phyloP scores from a whole-genome alignment of 92 coral and sea anemone species.

The Paragorgia papillata region DNA sequence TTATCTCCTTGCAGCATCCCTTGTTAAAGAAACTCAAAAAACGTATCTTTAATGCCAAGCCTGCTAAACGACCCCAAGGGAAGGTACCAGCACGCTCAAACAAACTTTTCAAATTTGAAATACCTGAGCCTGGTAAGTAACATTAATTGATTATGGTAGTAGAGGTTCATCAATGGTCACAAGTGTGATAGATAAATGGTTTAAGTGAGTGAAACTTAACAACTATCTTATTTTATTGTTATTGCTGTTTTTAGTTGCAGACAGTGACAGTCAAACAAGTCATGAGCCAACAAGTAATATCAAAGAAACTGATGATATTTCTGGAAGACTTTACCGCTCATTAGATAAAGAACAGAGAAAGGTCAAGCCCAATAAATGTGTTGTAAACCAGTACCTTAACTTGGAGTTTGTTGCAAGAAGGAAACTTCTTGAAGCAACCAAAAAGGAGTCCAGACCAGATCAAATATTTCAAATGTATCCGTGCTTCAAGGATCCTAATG shows the following conservation, averaged over 20 bases:
- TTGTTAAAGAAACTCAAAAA: too few relatives aligned
- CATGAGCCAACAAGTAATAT: background rate
- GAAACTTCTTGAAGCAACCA: background rate
- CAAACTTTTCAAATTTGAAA: constrained; percentile 4
- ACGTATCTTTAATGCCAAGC: too few relatives aligned
- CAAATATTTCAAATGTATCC: background rate
- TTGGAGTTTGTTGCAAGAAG: constrained; percentile 7
- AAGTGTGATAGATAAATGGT: too few relatives aligned
- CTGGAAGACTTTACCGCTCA: constrained; percentile 6
- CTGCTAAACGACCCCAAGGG: constrained; percentile 14
- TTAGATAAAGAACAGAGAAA: constrained; percentile 37
- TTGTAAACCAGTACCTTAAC: constrained; percentile 23
- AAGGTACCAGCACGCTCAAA: constrained; percentile 16
- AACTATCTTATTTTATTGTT: too few relatives aligned
- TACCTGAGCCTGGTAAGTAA: constrained; percentile 8
- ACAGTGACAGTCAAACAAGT: background rate
- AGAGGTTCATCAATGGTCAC: background rate
- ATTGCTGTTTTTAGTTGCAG: background rate
- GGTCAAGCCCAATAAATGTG: background rate
- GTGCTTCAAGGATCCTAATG: constrained; percentile 30
- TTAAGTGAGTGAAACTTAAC: too few relatives aligned
- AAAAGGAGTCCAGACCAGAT: constrained; percentile 5
- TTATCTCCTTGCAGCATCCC: too few relatives aligned
- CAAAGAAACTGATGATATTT: constrained; percentile 14
- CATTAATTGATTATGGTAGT: background rate